These are phyloP conservation scores for Anas platyrhynchos DNA, from an alignment of 2,113 vertebrate genomes.

Conservation along the genomic window DNA sequence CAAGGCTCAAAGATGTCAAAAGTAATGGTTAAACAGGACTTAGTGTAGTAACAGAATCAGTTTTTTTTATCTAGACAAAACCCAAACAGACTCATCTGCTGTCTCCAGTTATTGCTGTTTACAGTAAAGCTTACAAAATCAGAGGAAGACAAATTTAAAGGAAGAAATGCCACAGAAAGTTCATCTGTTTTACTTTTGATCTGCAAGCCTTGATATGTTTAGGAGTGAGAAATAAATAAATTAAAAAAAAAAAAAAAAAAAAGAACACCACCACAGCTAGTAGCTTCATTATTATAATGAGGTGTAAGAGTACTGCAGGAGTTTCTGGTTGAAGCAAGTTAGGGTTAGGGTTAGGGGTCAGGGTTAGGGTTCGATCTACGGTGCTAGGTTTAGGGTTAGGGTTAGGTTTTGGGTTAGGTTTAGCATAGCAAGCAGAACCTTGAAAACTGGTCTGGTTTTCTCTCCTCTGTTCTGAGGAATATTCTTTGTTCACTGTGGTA, in stretches of 20 bases:
- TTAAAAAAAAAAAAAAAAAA: background rate
- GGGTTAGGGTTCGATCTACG: too few relatives aligned
- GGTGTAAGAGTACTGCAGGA: background rate
- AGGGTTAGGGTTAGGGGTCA: background rate
- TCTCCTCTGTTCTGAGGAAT: background rate
- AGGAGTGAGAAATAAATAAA: background rate
- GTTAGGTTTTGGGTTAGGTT: too few relatives aligned
- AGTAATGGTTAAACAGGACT: background rate
- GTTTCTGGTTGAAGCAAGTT: background rate
- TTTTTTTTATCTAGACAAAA: background rate
- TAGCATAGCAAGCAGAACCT: background rate
- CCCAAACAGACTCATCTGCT: background rate
- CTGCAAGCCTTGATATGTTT: background rate
- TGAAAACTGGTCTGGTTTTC: background rate
- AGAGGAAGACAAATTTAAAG: background rate
- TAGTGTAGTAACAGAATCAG: background rate
- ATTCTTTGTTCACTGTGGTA: background rate
- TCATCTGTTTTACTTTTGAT: background rate
- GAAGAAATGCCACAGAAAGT: background rate
- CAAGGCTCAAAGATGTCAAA: background rate
- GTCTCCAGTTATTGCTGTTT: background rate
- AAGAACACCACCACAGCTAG: background rate
- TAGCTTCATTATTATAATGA: background rate
- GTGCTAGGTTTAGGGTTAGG: too few relatives aligned
- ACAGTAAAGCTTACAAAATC: background rate